Conservation (phyloP, 1,140 invertebrate species). For the Samia ricini region DNA sequence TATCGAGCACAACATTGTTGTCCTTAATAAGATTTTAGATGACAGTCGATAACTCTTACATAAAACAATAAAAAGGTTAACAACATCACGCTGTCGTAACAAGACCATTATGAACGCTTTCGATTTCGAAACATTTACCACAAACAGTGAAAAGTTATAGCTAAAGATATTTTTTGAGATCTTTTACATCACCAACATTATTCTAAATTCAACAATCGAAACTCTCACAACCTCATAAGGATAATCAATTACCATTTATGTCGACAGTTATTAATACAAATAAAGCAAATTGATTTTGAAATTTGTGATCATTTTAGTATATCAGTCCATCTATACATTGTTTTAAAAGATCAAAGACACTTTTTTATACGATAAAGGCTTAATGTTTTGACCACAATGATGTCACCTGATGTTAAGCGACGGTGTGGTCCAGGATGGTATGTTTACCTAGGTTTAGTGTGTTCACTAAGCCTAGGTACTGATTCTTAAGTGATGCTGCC, state of each 20-base stretch:
- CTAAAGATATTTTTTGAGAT: neutral
- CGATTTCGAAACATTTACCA: neutral
- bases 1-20: too few relatives aligned
- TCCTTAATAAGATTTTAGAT: neutral
- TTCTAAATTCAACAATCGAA: neutral
- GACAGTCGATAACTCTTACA: neutral
- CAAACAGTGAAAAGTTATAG: neutral
- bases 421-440: too few relatives aligned
- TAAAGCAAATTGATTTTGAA: neutral
- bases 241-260: neutral
- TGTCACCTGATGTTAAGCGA: too few relatives aligned
- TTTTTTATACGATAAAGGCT: too few relatives aligned
- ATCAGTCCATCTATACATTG: too few relatives aligned
- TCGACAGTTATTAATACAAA: neutral
- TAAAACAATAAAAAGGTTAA: conserved; percentile 5
- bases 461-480: too few relatives aligned
- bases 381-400: too few relatives aligned
- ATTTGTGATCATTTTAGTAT: neutral
- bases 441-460: too few relatives aligned
- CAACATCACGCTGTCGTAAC: neutral
- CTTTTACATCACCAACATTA: neutral
- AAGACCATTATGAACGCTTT: neutral
- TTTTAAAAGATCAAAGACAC: too few relatives aligned
- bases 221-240: neutral
- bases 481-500: too few relatives aligned